Evolutionary conservation across 1,140 invertebrate genomes (phyloP).

Genomic region (Babylonia areolata): DNA sequence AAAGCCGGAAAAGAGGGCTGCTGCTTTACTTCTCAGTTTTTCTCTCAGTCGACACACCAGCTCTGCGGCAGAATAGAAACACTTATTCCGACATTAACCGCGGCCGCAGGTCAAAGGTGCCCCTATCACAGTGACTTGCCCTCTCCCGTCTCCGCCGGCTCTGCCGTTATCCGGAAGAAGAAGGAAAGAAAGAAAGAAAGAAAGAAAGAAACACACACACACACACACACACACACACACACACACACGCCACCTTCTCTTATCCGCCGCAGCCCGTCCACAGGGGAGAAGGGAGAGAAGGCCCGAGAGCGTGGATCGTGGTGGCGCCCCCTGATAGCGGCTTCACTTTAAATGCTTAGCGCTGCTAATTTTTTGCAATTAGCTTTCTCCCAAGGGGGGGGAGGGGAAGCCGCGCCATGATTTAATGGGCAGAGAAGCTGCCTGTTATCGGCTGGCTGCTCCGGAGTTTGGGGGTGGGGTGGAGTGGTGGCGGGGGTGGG

Average conservation of each 20-base stretch:
- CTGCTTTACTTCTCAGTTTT: too few relatives aligned
- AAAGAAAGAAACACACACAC: too few relatives aligned
- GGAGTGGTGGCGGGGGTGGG: neutral
- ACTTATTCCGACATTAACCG: neutral
- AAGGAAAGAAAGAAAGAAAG: neutral
- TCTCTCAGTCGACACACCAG: too few relatives aligned
- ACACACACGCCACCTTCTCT: neutral
- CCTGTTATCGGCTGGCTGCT: too few relatives aligned
- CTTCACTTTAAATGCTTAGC: constrained; percentile 8
- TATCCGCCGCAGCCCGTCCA: neutral
- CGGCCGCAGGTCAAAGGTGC: neutral
- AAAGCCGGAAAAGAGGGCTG: too few relatives aligned
- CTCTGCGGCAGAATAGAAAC: neutral
- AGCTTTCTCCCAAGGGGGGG: neutral
- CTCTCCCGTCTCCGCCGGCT: neutral
- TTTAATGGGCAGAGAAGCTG: neutral
- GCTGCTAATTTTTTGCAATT: constrained; percentile 3
- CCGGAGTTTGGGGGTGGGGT: too few relatives aligned
- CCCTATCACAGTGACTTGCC: neutral
- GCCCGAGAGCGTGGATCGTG: neutral
- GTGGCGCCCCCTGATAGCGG: neutral
- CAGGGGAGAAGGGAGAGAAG: neutral
- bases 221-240: too few relatives aligned
- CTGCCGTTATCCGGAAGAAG: neutral
- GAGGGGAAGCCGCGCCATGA: neutral